Percentiles rank a stretch among this genome's conserved stretches.
Conservation (phyloP, 2,113 vertebrate species). For the Protomyctophum bolini region DNA sequence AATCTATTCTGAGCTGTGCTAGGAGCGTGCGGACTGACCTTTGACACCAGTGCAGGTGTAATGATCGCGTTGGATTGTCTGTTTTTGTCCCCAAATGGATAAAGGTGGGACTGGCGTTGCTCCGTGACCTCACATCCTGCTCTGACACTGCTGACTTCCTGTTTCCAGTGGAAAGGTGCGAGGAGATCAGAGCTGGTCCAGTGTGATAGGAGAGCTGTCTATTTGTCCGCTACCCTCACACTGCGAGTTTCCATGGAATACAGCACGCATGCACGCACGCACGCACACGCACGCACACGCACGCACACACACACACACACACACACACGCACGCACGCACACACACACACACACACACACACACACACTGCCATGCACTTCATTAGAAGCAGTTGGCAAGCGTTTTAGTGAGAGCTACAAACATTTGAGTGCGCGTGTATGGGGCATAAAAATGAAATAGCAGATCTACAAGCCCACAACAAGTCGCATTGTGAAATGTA, state of each 20-base stretch:
- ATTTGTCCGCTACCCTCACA: background rate
- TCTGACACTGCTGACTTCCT: conserved; percentile 42
- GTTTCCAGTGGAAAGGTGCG: conserved; percentile 39
- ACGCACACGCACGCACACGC: background rate
- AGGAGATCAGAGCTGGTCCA: conserved; percentile 5
- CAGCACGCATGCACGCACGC: background rate
- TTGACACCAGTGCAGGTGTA: conserved; percentile 30
- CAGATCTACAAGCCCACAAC: too few relatives aligned
- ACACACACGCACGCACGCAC: background rate
- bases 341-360: background rate
- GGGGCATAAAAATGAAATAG: too few relatives aligned
- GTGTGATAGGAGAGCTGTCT: conserved; percentile 2
- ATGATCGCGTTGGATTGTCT: background rate
- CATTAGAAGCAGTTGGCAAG: background rate
- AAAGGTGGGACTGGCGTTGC: conserved; percentile 24
- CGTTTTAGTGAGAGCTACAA: too few relatives aligned
- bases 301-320: background rate
- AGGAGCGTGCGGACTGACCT: conserved; percentile 41
- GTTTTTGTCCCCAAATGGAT: conserved; percentile 40
- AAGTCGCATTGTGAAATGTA: too few relatives aligned
- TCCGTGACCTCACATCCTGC: conserved; percentile 14
- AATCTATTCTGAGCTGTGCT: conserved; percentile 32
- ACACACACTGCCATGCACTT: background rate
- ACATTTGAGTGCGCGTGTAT: too few relatives aligned
- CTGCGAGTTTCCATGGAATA: conserved; percentile 40